A percentile compares a stretch with the other conserved stretches of the same genome.
These are phyloP conservation scores for Drosophila sproati DNA, from an alignment of 1,140 invertebrate species.

Conservation along the genomic window DNA sequence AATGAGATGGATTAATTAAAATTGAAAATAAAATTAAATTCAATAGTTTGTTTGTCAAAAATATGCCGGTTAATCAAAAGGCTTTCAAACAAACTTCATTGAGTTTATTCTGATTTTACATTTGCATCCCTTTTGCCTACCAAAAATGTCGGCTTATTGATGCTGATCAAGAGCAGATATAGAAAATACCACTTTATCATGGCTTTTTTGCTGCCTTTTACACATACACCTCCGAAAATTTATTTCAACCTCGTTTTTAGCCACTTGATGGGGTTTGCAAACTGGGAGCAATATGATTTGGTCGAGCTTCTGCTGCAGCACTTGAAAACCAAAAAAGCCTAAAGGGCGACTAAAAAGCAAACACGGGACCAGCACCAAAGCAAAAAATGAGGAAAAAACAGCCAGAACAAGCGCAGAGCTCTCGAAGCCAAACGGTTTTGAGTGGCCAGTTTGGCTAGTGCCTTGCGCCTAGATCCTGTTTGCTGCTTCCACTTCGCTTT, in stretches of 20 bases:
- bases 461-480: constrained; percentile 4
- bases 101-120: not conserved
- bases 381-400: not conserved
- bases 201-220: not conserved
- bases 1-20: too few species aligned
- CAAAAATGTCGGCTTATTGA: not conserved
- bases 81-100: too few species aligned
- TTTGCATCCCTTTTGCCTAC: not conserved
- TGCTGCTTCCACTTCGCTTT: constrained; percentile 30
- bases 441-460: constrained; percentile 21
- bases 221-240: not conserved
- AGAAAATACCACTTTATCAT: not conserved
- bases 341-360: constrained; percentile 23
- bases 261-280: not conserved
- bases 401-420: constrained; percentile 11
- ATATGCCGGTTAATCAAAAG: too few species aligned
- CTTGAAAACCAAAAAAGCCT: constrained; percentile 37
- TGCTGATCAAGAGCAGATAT: not conserved
- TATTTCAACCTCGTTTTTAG: not conserved
- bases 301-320: constrained; percentile 5
- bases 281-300: constrained; percentile 3
- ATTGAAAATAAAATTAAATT: not conserved
- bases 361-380: not conserved
- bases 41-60: not conserved
- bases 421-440: constrained; percentile 25